Base-by-base conservation (phyloP, 2,797 vertebrate genomes). In the Okamejei kenojei region DNA sequence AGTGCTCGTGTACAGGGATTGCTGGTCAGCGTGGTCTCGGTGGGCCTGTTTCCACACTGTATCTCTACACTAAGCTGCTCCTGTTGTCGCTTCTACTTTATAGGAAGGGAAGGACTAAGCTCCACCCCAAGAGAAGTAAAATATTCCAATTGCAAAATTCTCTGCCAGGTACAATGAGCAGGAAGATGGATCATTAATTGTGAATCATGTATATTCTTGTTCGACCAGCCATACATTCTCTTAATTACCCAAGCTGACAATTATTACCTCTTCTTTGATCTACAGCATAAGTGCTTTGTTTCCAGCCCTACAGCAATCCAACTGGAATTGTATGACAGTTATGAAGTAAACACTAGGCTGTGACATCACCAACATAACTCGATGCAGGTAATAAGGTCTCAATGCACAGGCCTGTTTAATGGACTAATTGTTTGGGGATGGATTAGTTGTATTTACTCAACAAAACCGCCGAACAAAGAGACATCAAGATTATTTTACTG, bases 391-490 rank as follows among this genome's bases (percentile, higher is more conserved):
- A 29, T 74, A 91, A 38, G 3, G 65, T 90, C 88, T 91, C 88
- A 11, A 5, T 73, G 88, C 68, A 38, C 32, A 7, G 71, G 88
- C 45, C 68, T 91, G 45, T 91, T 91, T 91, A 45, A 91, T 91
- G 68, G 65, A 73, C 68, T 91, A 45, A 91, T 91, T 91, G 68
- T 91, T 73, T 91, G 65, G 68, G 68, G 35, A 29, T 21, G 88
- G 88, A 91, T 91, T 73, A 91, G 65, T 23, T 45, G 65, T 45
- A 73, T 73, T 73, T 23, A 32, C 65, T 73, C 35, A 38, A 91
- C 68, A 88, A 68, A 68, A 13, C 29, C n/a, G 7, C 61, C 84
- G 21, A 21, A 35, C 65, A 73, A 74, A 91, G 88, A 32, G 35
- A 73, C 35, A 91, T 91, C 88, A 26, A 10, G 35, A 45, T 68